Evolutionary conservation across 2,797 vertebrate species (phyloP).

Genomic region (Siniperca scherzeri): DNA sequence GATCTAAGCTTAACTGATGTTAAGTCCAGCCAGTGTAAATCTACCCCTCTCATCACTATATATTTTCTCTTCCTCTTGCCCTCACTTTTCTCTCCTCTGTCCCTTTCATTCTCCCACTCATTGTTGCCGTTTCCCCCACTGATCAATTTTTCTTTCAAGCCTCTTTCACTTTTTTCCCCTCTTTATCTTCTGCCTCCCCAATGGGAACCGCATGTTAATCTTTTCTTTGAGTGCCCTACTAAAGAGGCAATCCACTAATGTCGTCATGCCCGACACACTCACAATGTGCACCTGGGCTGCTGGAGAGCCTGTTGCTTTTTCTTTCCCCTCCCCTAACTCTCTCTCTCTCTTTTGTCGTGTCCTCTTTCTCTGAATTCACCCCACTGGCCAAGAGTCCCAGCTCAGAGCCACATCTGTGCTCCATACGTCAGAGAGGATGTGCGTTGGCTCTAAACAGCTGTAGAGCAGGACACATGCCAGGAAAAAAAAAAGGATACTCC

Average conservation of each 20-base stretch:
- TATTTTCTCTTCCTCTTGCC: constrained; percentile 39
- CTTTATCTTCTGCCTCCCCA: constrained; percentile 35
- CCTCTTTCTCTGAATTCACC: constrained; percentile 41
- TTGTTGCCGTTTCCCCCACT: constrained; percentile 16
- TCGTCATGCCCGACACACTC: constrained; percentile 57
- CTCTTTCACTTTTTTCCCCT: constrained; percentile 7
- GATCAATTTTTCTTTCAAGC: constrained; percentile 36
- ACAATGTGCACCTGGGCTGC: constrained; percentile 61
- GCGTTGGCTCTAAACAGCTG: constrained; percentile 67
- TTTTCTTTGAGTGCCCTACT: constrained; percentile 28
- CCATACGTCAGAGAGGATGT: constrained; percentile 68
- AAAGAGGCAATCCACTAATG: constrained; percentile 40
- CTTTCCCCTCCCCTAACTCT: not conserved
- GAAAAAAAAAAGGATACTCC: constrained; percentile 51
- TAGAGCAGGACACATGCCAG: constrained; percentile 60
- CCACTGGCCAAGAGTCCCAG: constrained; percentile 31
- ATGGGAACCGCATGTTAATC: constrained; percentile 69
- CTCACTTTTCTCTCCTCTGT: constrained; percentile 48
- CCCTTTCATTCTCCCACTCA: constrained; percentile 49
- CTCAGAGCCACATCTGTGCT: constrained; percentile 68
- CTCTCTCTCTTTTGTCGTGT: constrained; percentile 2
- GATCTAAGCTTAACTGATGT: constrained; percentile 32
- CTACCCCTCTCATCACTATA: constrained; percentile 30
- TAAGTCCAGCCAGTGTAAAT: constrained; percentile 47
- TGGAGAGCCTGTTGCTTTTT: constrained; percentile 17